A percentile compares a stretch with the other conserved stretches of the same genome.
Evolutionary conservation across 2,113 vertebrate species (phyloP).

Genomic region (Myotis yumanensis): DNA sequence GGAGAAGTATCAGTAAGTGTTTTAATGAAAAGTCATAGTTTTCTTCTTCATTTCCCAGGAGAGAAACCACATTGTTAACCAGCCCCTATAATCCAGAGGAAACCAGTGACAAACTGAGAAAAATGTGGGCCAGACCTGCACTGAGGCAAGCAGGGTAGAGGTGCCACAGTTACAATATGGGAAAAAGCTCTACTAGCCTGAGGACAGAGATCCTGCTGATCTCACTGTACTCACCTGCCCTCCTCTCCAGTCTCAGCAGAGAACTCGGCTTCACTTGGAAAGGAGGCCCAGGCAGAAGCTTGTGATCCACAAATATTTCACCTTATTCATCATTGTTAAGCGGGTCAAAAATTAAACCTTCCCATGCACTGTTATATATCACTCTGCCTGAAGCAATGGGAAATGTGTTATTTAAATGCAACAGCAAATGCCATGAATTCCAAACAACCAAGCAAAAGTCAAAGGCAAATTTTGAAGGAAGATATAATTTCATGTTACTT

Average conservation of each 20-base stretch:
- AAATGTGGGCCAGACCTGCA: background rate
- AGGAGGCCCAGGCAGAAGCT: constrained; percentile 48
- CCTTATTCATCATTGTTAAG: constrained; percentile 76
- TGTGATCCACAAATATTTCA: constrained; percentile 75
- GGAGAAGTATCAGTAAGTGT: background rate
- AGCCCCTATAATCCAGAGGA: background rate
- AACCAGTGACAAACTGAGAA: background rate
- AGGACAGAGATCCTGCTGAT: background rate
- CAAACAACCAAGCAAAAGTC: constrained; percentile 70
- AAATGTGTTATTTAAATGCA: constrained; percentile 77
- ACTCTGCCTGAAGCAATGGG: constrained; percentile 60
- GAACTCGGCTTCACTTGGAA: constrained; percentile 55
- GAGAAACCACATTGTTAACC: background rate
- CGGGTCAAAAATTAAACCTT: constrained; percentile 73
- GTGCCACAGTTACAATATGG: accelerated
- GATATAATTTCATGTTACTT: constrained; percentile 71
- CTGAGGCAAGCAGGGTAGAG: background rate
- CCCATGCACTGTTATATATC: constrained; percentile 61
- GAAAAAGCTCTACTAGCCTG: background rate
- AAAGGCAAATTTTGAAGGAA: constrained; percentile 65
- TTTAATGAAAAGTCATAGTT: background rate
- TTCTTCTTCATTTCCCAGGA: background rate
- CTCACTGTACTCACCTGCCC: constrained; percentile 51
- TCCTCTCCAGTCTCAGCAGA: constrained; percentile 25
- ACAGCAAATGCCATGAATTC: constrained; percentile 73